Evolutionary conservation across 2,113 vertebrate species (phyloP).

Genomic region (Macaca mulatta): DNA sequence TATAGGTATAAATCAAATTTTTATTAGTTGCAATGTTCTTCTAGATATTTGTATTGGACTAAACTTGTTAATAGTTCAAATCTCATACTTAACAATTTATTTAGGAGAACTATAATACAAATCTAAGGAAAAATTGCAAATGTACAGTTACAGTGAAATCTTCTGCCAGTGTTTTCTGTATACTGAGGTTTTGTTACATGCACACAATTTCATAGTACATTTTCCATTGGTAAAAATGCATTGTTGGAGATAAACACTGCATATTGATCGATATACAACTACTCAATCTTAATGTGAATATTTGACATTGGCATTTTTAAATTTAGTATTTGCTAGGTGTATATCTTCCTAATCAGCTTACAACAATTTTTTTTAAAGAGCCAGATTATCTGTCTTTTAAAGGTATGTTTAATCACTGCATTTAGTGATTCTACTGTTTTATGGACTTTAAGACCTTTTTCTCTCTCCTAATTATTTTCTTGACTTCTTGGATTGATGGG

Average conservation of each 20-base stretch:
- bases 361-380: neutral
- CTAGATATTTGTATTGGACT: neutral
- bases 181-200: neutral
- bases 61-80: neutral
- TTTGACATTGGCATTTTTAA: neutral
- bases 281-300: neutral
- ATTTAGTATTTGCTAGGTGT: neutral
- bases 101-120: neutral
- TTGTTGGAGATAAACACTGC: neutral
- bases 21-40: neutral
- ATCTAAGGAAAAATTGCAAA: slow-evolving; percentile 36
- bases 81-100: neutral
- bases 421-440: neutral
- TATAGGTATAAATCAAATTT: neutral
- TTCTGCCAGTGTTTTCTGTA: neutral
- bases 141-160: neutral
- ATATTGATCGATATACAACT: neutral
- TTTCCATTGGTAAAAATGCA: slow-evolving; percentile 33
- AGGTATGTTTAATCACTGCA: neutral
- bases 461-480: neutral
- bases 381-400: neutral
- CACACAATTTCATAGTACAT: neutral
- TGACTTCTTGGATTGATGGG: neutral
- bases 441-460: neutral
- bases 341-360: neutral